Conservation (phyloP, 2,888 invertebrate genomes). For the Eupithecia abbreviata region DNA sequence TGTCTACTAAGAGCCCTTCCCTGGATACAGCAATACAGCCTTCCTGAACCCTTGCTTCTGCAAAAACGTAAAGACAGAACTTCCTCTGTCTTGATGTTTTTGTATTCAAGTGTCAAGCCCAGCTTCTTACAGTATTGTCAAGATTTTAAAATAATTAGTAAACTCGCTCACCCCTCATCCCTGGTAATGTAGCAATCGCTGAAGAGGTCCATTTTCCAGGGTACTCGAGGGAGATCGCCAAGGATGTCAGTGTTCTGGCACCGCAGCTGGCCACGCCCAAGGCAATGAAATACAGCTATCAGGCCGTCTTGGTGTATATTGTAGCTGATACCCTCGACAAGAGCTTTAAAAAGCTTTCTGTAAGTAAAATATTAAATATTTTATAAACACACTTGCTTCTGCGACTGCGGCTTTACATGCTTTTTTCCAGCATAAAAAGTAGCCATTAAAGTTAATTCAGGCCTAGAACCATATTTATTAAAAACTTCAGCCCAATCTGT, state of each 20-base stretch:
- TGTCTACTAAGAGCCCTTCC: background rate
- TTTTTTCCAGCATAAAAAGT: background rate
- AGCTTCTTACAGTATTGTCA: background rate
- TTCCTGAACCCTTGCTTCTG: background rate
- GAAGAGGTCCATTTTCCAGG: slow-evolving; percentile 6
- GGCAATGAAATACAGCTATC: background rate
- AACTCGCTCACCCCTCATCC: slow-evolving; percentile 9
- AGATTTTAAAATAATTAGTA: background rate
- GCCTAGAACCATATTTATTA: too few relatives aligned
- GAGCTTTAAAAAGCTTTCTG: slow-evolving; percentile 3
- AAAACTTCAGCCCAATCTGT: too few relatives aligned
- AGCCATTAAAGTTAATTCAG: too few relatives aligned
- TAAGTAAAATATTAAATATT: background rate
- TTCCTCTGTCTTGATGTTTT: background rate
- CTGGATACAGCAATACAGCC: background rate
- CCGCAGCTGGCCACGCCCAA: background rate
- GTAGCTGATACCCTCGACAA: background rate
- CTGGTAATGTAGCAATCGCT: slow-evolving; percentile 19
- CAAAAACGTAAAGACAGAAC: background rate
- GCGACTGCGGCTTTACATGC: too few relatives aligned
- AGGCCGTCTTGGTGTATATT: background rate
- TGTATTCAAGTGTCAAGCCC: background rate
- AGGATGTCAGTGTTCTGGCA: background rate
- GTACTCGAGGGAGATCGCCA: slow-evolving; percentile 5
- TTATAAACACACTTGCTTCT: background rate